A percentile compares a stretch with the other conserved stretches of the same genome.
These are phyloP conservation scores for Tridacna gigas DNA, from an alignment of 2,888 invertebrate species.

Conservation along the genomic window DNA sequence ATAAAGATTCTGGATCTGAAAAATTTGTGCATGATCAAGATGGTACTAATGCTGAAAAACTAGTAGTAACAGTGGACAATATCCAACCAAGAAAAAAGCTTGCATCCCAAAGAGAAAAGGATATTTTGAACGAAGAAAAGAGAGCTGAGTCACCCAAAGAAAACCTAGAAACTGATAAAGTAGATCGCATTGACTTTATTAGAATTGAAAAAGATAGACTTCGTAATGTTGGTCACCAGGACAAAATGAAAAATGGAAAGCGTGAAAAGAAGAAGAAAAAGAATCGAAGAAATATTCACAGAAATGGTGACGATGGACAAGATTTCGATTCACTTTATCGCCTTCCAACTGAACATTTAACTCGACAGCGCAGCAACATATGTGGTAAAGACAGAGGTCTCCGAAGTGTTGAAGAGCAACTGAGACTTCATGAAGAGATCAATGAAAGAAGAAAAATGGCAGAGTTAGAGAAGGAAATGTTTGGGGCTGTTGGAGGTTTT, in stretches of 20 bases:
- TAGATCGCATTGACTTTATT: conserved; percentile 56
- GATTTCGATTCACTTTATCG: conserved; percentile 77
- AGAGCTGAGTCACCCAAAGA: conserved; percentile 63
- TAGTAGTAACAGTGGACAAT: conserved; percentile 55
- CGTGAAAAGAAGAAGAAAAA: conserved; percentile 67
- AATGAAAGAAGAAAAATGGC: conserved; percentile 67
- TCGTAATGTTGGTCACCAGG: conserved; percentile 41
- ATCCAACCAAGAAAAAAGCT: conserved; percentile 44
- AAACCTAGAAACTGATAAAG: conserved; percentile 34
- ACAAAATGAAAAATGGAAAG: conserved; percentile 54
- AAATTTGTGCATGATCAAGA: conserved; percentile 48
- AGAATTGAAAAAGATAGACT: conserved; percentile 56
- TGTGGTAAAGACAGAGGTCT: conserved; percentile 55
- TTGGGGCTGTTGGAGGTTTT: conserved; percentile 69
- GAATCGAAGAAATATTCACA: conserved; percentile 61
- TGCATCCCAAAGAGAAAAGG: conserved; percentile 64
- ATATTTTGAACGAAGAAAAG: conserved; percentile 66
- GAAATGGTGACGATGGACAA: conserved; percentile 65
- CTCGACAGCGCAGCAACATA: conserved; percentile 58
- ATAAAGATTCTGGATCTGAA: conserved; percentile 55
- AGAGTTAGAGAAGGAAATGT: conserved; percentile 67
- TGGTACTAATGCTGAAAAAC: conserved; percentile 47
- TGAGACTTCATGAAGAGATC: conserved; percentile 65
- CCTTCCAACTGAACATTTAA: conserved; percentile 77
- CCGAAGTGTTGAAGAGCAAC: conserved; percentile 62